phyloP scores from a whole-genome alignment of 2,113 vertebrate genomes.

The Callaeas wilsoni region DNA sequence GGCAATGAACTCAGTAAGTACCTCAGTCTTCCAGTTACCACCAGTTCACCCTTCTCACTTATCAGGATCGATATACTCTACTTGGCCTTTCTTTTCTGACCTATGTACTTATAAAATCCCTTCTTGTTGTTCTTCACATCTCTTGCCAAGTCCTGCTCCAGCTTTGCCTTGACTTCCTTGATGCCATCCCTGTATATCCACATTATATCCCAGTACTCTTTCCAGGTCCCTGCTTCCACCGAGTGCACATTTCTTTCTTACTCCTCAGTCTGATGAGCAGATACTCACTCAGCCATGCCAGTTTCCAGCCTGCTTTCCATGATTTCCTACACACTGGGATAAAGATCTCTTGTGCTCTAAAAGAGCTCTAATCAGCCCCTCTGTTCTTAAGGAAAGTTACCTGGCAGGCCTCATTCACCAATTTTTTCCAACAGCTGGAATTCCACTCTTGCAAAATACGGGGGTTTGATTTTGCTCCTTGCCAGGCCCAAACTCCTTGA shows the following conservation, averaged over 20 bases:
- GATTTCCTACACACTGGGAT: background rate
- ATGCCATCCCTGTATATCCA: background rate
- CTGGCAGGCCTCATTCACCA: background rate
- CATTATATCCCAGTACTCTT: background rate
- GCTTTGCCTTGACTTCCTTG: background rate
- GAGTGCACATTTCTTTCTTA: background rate
- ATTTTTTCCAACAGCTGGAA: background rate
- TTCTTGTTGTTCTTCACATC: background rate
- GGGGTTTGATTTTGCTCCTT: background rate
- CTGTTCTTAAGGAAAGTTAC: background rate
- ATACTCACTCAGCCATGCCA: rapidly evolving
- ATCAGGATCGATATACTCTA: background rate
- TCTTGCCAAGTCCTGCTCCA: background rate
- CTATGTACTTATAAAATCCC: background rate
- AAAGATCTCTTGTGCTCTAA: background rate
- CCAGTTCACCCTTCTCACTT: background rate
- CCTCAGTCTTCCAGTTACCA: background rate
- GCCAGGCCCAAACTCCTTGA: background rate
- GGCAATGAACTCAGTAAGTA: background rate
- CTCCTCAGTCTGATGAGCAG: background rate
- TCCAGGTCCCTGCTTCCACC: background rate
- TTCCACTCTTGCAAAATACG: background rate
- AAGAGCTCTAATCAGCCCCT: background rate
- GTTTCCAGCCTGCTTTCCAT: background rate
- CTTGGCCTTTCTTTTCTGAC: background rate